phyloP scores from a whole-genome alignment of 2,797 vertebrate genomes.

The Poeciliopsis presidionis region DNA sequence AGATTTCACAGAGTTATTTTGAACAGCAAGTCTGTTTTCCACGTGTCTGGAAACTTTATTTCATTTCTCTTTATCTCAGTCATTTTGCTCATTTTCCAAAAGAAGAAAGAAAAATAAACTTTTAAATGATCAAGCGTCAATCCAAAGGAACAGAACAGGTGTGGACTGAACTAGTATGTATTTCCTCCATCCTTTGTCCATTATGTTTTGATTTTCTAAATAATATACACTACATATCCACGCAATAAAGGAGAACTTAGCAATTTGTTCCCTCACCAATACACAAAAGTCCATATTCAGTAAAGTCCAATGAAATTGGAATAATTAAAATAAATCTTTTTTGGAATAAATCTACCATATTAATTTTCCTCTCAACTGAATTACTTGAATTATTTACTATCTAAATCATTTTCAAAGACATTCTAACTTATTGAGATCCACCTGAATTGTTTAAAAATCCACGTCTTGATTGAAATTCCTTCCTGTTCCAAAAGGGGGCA shows the following conservation, averaged over 20 bases:
- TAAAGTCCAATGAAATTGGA: too few species aligned
- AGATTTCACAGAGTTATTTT: not conserved
- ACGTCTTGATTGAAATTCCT: not conserved
- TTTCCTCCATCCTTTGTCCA: not conserved
- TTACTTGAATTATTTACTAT: not conserved
- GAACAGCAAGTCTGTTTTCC: not conserved
- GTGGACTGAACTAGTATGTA: not conserved
- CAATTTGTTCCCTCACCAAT: not conserved
- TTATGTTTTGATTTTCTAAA: not conserved
- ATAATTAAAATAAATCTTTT: not conserved
- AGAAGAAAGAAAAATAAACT: not conserved
- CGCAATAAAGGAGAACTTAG: not conserved
- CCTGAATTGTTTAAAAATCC: not conserved
- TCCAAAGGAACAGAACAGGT: not conserved
- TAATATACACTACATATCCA: not conserved
- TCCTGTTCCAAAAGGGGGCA: constrained; percentile 72
- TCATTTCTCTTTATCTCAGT: not conserved
- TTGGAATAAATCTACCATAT: not conserved
- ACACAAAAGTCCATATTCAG: not conserved
- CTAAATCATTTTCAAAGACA: not conserved
- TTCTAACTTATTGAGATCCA: not conserved
- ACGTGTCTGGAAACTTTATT: not conserved
- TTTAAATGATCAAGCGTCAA: not conserved
- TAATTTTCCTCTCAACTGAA: not conserved
- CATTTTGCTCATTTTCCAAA: not conserved